Base-by-base conservation (phyloP, 2,113 vertebrate species). In the Illadopsis cleaveri region DNA sequence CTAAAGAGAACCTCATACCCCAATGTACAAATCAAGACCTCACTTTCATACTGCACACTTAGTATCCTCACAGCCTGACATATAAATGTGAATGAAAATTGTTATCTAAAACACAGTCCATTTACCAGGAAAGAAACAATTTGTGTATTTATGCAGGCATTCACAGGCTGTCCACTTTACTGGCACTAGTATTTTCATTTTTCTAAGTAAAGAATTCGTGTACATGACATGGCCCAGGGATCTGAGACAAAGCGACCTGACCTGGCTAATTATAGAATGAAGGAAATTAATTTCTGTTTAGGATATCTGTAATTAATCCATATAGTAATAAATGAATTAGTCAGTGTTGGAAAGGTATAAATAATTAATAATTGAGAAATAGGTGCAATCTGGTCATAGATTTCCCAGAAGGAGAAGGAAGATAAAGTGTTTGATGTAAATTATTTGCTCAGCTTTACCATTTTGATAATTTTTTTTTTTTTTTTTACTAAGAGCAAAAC, bases 311-410 rank as follows among this genome's bases (percentile, higher is more conserved):
- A 90, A 89, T 96, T 95, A 93, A 92, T 75, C 60, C 56, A 71
- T 81, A 86, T 25, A 78, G 11, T 54, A 86, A 86, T 79, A 90
- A 70, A 70, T 56, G 1, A 85, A 81, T 77, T 80, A 69, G 20
- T 70, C 1, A 10, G 28, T 68, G 44, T 51, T 86, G 69, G 57
- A 84, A 57, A 90, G 77, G 31, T 68, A 86, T 89, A 92, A 95
- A 89, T 92, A 89, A 90, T 81, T 93, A 90, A 90, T 83, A 95
- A 86, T 44, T 81, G 72, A 82, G 44, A 94, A 96, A 90, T 90
- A 93, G 71, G 56, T 86, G 31, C 69, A 94, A 75, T 90, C 75
- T 92, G 64, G 78, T 77, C 47, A 81, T 51, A 51, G 64, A 90
- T 84, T 94, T 89, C 48, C 68, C 90, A 60, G 40, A 61, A 85